Base-by-base conservation (phyloP, 2,797 vertebrate genomes). In the Aeoliscus strigatus region DNA sequence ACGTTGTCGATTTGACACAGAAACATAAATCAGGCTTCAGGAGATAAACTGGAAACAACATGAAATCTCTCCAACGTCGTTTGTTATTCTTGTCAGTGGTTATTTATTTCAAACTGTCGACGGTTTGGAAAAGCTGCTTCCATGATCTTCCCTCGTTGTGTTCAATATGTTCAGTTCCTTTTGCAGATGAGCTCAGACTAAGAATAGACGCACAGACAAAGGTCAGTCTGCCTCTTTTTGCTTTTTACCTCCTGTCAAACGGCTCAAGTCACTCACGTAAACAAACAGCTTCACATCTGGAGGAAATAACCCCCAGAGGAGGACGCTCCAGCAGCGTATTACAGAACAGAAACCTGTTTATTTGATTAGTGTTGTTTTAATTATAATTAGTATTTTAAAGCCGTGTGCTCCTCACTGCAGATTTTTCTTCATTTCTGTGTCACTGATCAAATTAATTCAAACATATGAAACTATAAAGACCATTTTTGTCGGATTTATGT, bases 61-160 rank as follows among this genome's bases (percentile, higher is more conserved):
- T n/a, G n/a, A n/a, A n/a, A n/a, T n/a, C n/a, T n/a, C n/a, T n/a
- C n/a, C n/a, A n/a, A n/a, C n/a, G 0, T 29, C 2, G 44, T 55
- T 63, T 63, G 41, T 58, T 51, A 43, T 45, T 51, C 51, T 34
- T 24, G 39, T 35, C 40, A 13, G 30, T 14, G 14, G 13, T 30
- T 59, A 50, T 66, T 71, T 67, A 46, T 42, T 51, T 39, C 25
- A 51, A 36, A 12, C 12, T 9, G 2, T 34, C 14, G n/a, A 29
- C 27, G 36, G 37, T 61, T 53, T 60, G 37, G 6, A 23, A 6
- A 8, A 9, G 8, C 31, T 51, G 36, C 35, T 39, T 14, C 33
- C 16, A 44, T 56, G 13, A 28, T 46, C 37, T 37, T 55, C 34
- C 9, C 28, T 47, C 39, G 40, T 37, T 59, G 48, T 67, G 44